These are phyloP conservation scores for Harmothoe impar DNA, from an alignment of 2,888 invertebrate species.

Conservation along the genomic window DNA sequence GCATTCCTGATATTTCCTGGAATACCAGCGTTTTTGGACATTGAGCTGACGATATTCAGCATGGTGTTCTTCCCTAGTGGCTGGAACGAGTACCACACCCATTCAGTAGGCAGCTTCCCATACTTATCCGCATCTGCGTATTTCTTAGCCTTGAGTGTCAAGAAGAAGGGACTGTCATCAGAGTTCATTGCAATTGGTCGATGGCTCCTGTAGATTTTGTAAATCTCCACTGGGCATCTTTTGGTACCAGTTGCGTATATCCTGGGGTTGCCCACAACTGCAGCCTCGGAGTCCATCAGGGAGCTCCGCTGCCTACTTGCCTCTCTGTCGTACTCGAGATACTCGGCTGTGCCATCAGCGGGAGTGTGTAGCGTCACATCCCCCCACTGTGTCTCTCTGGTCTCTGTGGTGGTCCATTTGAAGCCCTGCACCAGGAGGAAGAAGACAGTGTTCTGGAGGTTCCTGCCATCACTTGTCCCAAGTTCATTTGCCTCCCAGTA, in stretches of 20 bases:
- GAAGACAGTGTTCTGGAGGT: neutral
- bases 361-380: neutral
- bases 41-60: neutral
- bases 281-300: neutral
- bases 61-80: slow-evolving; percentile 21
- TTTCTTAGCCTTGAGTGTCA: neutral
- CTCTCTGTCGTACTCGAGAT: neutral
- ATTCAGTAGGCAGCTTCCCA: neutral
- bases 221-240: neutral
- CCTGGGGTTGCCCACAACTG: neutral
- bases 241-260: neutral
- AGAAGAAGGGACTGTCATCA: neutral
- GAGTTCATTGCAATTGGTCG: neutral
- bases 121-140: neutral
- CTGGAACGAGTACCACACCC: neutral
- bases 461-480: neutral
- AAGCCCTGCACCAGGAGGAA: neutral
- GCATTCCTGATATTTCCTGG: neutral
- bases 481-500: neutral
- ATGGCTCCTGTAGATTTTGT: neutral
- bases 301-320: neutral
- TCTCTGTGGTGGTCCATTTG: neutral
- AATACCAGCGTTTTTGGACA: neutral
- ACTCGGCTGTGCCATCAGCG: neutral
- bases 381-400: neutral